A percentile compares a stretch with the other conserved stretches of the same genome.
These are phyloP conservation scores for Meteorus colon DNA, from an alignment of 2,888 invertebrate genomes.

Conservation along the genomic window DNA sequence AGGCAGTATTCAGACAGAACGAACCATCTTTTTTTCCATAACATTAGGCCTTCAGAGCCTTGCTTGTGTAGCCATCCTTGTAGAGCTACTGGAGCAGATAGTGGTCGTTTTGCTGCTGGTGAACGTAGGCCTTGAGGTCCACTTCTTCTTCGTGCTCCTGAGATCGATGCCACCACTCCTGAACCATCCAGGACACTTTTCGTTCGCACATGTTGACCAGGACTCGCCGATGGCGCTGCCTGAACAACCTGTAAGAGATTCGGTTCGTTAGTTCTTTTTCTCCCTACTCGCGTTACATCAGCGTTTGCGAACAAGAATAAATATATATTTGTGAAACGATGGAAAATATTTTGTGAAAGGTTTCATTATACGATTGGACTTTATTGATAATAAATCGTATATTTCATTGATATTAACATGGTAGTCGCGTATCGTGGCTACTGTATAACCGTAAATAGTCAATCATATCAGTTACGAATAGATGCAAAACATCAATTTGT, in stretches of 20 bases:
- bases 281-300: background rate
- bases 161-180: slow-evolving; percentile 63
- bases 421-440: too few species aligned
- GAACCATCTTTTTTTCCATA: slow-evolving; percentile 97
- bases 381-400: too few species aligned
- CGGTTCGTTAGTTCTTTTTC: slow-evolving; percentile 11
- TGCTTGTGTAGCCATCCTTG: slow-evolving; percentile 95
- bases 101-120: slow-evolving; percentile 88
- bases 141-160: slow-evolving; percentile 64
- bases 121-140: slow-evolving; percentile 80
- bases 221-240: slow-evolving; percentile 58
- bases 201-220: slow-evolving; percentile 68
- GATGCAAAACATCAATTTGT: too few species aligned
- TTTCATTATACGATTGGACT: too few species aligned
- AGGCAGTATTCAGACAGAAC: slow-evolving; percentile 94
- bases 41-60: slow-evolving; percentile 93
- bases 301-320: too few species aligned
- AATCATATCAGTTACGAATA: too few species aligned
- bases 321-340: too few species aligned
- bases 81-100: slow-evolving; percentile 88
- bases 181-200: slow-evolving; percentile 62
- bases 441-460: too few species aligned
- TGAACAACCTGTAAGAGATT: slow-evolving; percentile 60
- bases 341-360: too few species aligned
- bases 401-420: too few species aligned